Base-by-base conservation (phyloP, 2,888 invertebrate species). In the Hirtodrosophila cameraria region DNA sequence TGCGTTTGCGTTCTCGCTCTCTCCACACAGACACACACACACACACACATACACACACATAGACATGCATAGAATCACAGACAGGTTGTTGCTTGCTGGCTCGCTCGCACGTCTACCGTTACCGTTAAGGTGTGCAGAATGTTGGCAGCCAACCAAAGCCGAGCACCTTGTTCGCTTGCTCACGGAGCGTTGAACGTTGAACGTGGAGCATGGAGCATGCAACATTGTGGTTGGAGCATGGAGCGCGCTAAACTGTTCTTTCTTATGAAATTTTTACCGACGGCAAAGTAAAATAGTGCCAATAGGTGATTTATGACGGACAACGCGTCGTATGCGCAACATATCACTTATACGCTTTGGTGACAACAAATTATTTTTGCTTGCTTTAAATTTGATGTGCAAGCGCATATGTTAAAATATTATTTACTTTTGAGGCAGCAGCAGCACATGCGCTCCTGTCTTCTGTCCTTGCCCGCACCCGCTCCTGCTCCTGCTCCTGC, bases 131-230 rank as follows among this genome's bases (percentile, higher is more conserved):
- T 89, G 89, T 81, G 89, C 88, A 85, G 79, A 89, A 88, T 85
- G 88, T 88, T 89, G 90, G 88, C 89, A 89, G 81, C 88, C 88
- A 89, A 89, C 88, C 88, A 89, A 89, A 89, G 89, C 80, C 76
- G 63, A 86, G 89, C 82, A 83, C 80, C 85, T 88, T 88, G 62
- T 60, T 65, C 72, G 68, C 74, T 70, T 74, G 65, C 60, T 67
- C 80, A 70, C 79, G 48, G 69, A 50, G 42, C 43, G 43, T 18
- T 30, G 49, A 11, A 39, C 41, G 28, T 28, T 20, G 38, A 35
- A 23, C 49, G 23, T 9, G 36, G 43, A 30, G 53, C 49, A 25
- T 28, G 39, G 18, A 7, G 8, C 18, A 5, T 20, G 18, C 2
- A 20, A 20, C 18, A 5, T 5, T 20, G 2, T 20, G n/a, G n/a